Percentiles rank a stretch among this genome's conserved stretches.
These are phyloP conservation scores for Epinephelus lanceolatus DNA, from an alignment of 2,113 vertebrate genomes.

Conservation along the genomic window DNA sequence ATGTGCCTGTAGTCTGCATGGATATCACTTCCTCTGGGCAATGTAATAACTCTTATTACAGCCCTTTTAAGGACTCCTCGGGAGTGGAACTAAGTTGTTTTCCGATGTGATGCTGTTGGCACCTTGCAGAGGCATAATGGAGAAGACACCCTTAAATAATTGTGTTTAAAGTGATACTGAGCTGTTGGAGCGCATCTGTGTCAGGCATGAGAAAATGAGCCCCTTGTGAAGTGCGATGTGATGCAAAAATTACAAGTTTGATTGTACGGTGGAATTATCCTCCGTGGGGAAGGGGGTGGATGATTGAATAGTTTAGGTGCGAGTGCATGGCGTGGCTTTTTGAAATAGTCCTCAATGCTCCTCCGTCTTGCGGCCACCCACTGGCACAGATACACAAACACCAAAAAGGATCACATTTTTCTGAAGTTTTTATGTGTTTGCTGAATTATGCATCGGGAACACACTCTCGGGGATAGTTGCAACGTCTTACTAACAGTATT, in stretches of 20 bases:
- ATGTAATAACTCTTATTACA: constrained; percentile 65
- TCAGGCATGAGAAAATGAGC: constrained; percentile 11
- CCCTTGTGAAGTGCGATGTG: constrained; percentile 11
- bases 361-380: constrained; percentile 30
- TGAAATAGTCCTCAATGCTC: constrained; percentile 28
- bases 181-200: neutral
- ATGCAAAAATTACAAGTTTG: constrained; percentile 41
- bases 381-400: constrained; percentile 43
- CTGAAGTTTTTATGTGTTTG: constrained; percentile 58
- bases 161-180: constrained; percentile 44
- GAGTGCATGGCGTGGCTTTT: constrained; percentile 24
- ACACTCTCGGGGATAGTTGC: constrained; percentile 60
- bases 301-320: constrained; percentile 25
- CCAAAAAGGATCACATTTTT: constrained; percentile 41
- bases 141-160: constrained; percentile 52
- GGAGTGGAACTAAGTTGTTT: constrained; percentile 63
- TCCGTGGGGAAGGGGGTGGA: neutral
- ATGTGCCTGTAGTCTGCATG: constrained; percentile 35
- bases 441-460: constrained; percentile 75
- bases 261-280: constrained; percentile 8
- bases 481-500: constrained; percentile 61
- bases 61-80: constrained; percentile 50
- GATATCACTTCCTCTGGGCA: constrained; percentile 53
- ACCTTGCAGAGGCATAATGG: constrained; percentile 43
- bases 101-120: constrained; percentile 45